Percentiles rank a stretch among this genome's conserved stretches.
These are phyloP conservation scores for Dascillus cervinus DNA, from an alignment of 2,888 invertebrate species.

Conservation along the genomic window DNA sequence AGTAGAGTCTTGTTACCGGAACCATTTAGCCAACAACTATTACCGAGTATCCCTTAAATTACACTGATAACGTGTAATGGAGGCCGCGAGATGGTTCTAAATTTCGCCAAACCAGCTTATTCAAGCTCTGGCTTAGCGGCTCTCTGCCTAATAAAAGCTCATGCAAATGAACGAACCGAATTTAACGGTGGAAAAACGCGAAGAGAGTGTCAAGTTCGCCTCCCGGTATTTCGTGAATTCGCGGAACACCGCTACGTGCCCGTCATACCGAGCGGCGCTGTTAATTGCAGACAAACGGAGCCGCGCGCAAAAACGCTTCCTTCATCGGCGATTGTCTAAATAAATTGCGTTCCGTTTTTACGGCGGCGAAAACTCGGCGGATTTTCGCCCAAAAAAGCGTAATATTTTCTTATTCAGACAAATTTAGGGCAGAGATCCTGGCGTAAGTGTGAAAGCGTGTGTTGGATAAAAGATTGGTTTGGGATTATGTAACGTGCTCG, in stretches of 20 bases:
- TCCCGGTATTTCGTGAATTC: slow-evolving; percentile 18
- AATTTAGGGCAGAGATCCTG: slow-evolving; percentile 25
- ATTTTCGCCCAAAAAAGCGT: slow-evolving; percentile 29
- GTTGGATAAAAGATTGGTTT: slow-evolving; percentile 44
- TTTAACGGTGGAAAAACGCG: slow-evolving; percentile 22
- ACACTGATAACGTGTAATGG: slow-evolving; percentile 38
- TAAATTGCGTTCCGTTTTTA: too few species aligned
- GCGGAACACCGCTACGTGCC: slow-evolving; percentile 20
- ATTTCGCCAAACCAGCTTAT: slow-evolving; percentile 37
- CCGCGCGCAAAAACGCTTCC: not conserved
- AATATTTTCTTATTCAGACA: slow-evolving; percentile 37
- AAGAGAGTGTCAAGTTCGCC: slow-evolving; percentile 27
- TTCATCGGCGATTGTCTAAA: not conserved
- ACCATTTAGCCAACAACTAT: slow-evolving; percentile 35
- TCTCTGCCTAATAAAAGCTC: slow-evolving; percentile 32
- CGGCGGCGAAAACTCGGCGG: slow-evolving; percentile 11
- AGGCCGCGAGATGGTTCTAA: slow-evolving; percentile 36
- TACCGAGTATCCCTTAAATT: slow-evolving; percentile 33
- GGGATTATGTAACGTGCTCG: slow-evolving; percentile 41
- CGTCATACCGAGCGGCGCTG: slow-evolving; percentile 13
- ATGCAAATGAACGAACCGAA: slow-evolving; percentile 38
- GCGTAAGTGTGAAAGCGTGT: slow-evolving; percentile 42
- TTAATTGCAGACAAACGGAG: too few species aligned
- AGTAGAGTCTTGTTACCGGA: slow-evolving; percentile 34
- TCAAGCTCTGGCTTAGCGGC: slow-evolving; percentile 23